These are phyloP conservation scores for Halcyon senegalensis DNA, from an alignment of 2,113 vertebrate genomes.

Conservation along the genomic window DNA sequence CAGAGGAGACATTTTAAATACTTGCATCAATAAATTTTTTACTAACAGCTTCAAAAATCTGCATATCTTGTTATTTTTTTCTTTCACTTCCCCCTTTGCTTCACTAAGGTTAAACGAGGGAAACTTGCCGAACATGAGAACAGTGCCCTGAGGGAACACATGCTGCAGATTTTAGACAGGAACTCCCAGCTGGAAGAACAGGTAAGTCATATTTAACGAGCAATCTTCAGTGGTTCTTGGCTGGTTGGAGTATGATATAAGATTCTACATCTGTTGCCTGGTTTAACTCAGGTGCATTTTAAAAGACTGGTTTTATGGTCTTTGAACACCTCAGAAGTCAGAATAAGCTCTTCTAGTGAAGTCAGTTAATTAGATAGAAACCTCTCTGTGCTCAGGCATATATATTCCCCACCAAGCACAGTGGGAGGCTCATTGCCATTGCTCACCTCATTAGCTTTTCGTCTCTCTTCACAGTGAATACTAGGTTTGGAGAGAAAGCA, in stretches of 20 bases:
- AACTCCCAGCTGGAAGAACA: slow-evolving; percentile 82
- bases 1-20: not conserved
- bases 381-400: not conserved
- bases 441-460: not conserved
- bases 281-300: not conserved
- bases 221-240: not conserved
- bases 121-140: slow-evolving; percentile 81
- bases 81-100: not conserved
- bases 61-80: not conserved
- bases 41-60: not conserved
- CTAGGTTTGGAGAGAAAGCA: not conserved
- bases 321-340: not conserved
- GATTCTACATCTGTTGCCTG: not conserved
- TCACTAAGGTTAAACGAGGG: slow-evolving; percentile 79
- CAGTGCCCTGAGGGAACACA: slow-evolving; percentile 79
- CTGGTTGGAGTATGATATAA: not conserved
- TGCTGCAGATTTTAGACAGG: slow-evolving; percentile 85
- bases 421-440: not conserved
- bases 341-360: not conserved
- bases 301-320: not conserved
- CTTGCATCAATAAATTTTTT: not conserved
- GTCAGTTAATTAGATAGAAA: not conserved
- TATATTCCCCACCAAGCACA: not conserved
- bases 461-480: not conserved
- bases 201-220: slow-evolving; percentile 62